phyloP scores from a whole-genome alignment of 2,888 invertebrate genomes.

The Mellilla xanthometata region DNA sequence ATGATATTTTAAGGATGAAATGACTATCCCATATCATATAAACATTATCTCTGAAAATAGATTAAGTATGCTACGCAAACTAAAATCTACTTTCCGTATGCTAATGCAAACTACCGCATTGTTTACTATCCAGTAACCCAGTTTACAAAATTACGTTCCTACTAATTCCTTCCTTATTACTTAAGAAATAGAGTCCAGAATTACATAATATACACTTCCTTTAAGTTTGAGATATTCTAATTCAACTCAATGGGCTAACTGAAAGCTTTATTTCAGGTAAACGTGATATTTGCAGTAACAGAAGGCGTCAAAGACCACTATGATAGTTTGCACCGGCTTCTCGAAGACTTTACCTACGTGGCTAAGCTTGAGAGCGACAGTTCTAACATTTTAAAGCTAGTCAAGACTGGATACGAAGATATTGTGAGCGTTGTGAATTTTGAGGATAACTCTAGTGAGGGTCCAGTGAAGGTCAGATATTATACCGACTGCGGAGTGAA shows the following conservation, averaged over 20 bases:
- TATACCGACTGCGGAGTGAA: slow-evolving; percentile 86
- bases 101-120: slow-evolving; percentile 20
- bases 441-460: slow-evolving; percentile 82
- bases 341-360: slow-evolving; percentile 89
- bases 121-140: slow-evolving; percentile 21
- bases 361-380: slow-evolving; percentile 91
- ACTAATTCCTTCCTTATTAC: too few relatives aligned
- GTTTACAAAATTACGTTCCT: background rate
- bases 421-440: slow-evolving; percentile 86
- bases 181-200: too few relatives aligned
- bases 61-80: slow-evolving; percentile 30
- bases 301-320: slow-evolving; percentile 86
- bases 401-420: slow-evolving; percentile 90
- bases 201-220: too few relatives aligned
- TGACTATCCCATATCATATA: slow-evolving; percentile 7
- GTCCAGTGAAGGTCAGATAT: slow-evolving; percentile 86
- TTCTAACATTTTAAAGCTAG: slow-evolving; percentile 92
- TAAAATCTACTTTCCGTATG: slow-evolving; percentile 20
- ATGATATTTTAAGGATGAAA: slow-evolving; percentile 8
- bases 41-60: slow-evolving; percentile 29
- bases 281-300: slow-evolving; percentile 94
- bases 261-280: slow-evolving; percentile 78
- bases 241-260: background rate
- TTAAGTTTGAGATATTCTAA: too few relatives aligned
- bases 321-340: slow-evolving; percentile 85